Base-by-base conservation (phyloP, 2,888 invertebrate genomes). In the Conchocele bisecta region DNA sequence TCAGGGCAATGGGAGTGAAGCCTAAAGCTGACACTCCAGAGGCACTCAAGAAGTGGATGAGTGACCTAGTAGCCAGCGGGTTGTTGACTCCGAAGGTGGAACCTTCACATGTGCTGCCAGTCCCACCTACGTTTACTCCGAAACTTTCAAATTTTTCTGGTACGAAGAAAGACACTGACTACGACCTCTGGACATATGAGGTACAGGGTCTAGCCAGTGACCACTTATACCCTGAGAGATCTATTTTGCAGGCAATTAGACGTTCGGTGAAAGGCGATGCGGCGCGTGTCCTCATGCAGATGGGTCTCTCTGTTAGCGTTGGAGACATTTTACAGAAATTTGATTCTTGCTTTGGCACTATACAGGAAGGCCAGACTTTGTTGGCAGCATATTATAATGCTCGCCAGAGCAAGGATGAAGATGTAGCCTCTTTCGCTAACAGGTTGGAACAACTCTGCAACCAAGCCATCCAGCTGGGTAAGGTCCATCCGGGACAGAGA, bases 231-330 rank as follows among this genome's bases (percentile, higher is more conserved):
- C 28, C 48, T 11, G 6, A 4, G 6, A 28, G 28, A 11, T 24
- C 20, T 9, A 46, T 24, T 20, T 15, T 17, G 28, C 48, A 46
- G 15, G 48, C 22, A 22, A 46, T 46, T 22, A 17, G 48, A 24
- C 9, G 22, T 46, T 46, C 48, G 28, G 20, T 17, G 4, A 46
- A 46, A 46, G 48, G 48, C 15, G 48, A 46, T 22, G 48, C 48
- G 9, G 48, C 48, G 11, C 22, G 15, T 17, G 28, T 46, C 6
- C 20, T 46, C 13, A 7, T 24, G 5, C 13, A 6, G 4, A 15
- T 46, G 15, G 48, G 48, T 11, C 48, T 13, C 22, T 15, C 22
- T 22, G 22, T 28, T 46, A 20, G 5, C 4, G 15, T 46, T 6
- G 22, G 5, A 22, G 5, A 13, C 15, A 46, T 46, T 11, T 4